Percentiles rank a stretch among this genome's conserved stretches.
Conservation (phyloP, 2,113 vertebrate genomes). For the Sardina pilchardus region DNA sequence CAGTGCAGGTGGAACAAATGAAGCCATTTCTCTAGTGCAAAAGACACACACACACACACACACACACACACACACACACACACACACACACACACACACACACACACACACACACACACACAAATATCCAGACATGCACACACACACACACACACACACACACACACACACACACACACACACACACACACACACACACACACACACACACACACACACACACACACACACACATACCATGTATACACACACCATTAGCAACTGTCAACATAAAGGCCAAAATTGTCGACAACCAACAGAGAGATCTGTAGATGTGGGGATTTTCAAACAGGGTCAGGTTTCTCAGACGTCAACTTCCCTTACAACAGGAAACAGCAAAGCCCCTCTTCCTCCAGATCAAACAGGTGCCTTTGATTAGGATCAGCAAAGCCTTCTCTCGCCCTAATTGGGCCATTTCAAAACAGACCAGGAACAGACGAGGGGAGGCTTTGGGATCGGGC, state of each 20-base stretch:
- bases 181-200: neutral
- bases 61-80: neutral
- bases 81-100: neutral
- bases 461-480: neutral
- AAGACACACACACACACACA: neutral
- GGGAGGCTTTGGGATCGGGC: neutral
- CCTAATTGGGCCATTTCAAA: constrained; percentile 20
- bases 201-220: neutral
- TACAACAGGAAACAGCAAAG: neutral
- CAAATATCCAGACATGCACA: neutral
- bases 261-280: neutral
- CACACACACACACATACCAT: constrained; percentile 5
- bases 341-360: neutral
- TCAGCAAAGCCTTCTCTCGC: neutral
- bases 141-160: neutral
- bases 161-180: neutral
- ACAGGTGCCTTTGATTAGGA: neutral
- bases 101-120: neutral
- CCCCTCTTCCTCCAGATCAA: neutral
- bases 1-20: neutral
- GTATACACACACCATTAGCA: neutral
- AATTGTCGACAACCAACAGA: neutral
- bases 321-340: neutral
- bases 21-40: neutral
- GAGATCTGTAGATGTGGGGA: neutral